These are phyloP conservation scores for Aphodius granarius DNA, from an alignment of 2,888 invertebrate species.

Conservation along the genomic window DNA sequence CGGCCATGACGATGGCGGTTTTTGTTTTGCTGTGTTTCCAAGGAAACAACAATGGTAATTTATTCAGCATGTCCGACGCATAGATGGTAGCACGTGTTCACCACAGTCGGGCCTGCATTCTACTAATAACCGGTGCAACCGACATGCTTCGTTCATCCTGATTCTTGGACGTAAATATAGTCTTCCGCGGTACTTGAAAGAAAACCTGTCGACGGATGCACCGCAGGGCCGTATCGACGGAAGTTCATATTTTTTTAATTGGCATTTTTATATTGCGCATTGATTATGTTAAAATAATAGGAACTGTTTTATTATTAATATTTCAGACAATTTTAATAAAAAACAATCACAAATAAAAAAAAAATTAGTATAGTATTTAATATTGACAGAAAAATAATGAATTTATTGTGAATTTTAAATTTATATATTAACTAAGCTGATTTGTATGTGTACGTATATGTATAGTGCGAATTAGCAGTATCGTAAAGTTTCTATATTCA, in stretches of 20 bases:
- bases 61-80: constrained; percentile 27
- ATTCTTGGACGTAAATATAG: not conserved
- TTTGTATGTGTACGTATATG: too few relatives aligned
- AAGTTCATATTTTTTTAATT: not conserved
- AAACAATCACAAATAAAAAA: too few relatives aligned
- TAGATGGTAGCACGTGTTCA: constrained; percentile 1
- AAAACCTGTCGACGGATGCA: not conserved
- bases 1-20: constrained; percentile 41
- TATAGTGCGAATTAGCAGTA: too few relatives aligned
- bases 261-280: not conserved
- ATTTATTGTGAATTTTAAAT: too few relatives aligned
- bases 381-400: too few relatives aligned
- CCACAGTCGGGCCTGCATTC: not conserved
- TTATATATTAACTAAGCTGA: too few relatives aligned
- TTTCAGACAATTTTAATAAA: too few relatives aligned
- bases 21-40: constrained; percentile 52
- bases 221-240: not conserved
- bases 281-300: too few relatives aligned
- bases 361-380: too few relatives aligned
- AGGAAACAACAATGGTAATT: constrained; percentile 47
- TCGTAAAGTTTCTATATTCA: too few relatives aligned
- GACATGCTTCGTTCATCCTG: not conserved
- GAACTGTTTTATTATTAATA: too few relatives aligned
- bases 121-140: not conserved
- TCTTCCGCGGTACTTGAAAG: not conserved